Base-by-base conservation (phyloP, 2,888 invertebrate genomes). In the Agonopterix alstromeriana region DNA sequence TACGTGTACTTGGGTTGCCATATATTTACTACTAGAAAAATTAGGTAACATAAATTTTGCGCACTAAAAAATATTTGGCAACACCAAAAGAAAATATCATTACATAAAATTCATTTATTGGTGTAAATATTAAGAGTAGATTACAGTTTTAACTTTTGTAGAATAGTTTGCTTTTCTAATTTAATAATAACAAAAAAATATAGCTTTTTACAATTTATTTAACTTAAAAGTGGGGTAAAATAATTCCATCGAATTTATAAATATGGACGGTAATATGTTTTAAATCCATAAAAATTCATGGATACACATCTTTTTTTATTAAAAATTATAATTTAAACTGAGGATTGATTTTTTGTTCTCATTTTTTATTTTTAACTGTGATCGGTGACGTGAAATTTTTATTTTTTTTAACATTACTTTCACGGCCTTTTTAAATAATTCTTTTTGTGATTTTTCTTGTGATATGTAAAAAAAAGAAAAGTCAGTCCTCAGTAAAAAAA, bases 101-200 rank as follows among this genome's bases (percentile, higher is more conserved):
- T 57, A 8, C 1, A 8, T 12, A 42, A 27, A 27, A 27, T 27
- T 27, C 63, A 58, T 63, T 67, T 65, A 63, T 59, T 67, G 55
- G 63, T 80, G 82, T 82, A 82, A 70, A 85, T 85, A 85, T 77
- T 81, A 77, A 81, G 73, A 63, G 68, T 70, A 80, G 74, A 61
- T 53, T 56, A 72, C 67, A 50, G 56, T 63, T 67, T 63, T 72
- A 69, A 67, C 65, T n/a, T 55, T 57, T 64, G 60, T 77, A 77
- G 76, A 61, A 55, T 69, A 71, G 66, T 74, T 38, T 70, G 74
- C 67, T 68, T 66, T 73, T 27, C 27, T 70, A 71, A 76, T 73
- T 75, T 70, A 67, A 73, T 65, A 36, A 52, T 49, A 48, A n/a
- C 11, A n/a, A 46, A 51, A 55, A 56, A 65, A 62, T 61, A 63